These are phyloP conservation scores for Pseudomyrmex gracilis DNA, from an alignment of 1,140 invertebrate genomes.

Conservation along the genomic window DNA sequence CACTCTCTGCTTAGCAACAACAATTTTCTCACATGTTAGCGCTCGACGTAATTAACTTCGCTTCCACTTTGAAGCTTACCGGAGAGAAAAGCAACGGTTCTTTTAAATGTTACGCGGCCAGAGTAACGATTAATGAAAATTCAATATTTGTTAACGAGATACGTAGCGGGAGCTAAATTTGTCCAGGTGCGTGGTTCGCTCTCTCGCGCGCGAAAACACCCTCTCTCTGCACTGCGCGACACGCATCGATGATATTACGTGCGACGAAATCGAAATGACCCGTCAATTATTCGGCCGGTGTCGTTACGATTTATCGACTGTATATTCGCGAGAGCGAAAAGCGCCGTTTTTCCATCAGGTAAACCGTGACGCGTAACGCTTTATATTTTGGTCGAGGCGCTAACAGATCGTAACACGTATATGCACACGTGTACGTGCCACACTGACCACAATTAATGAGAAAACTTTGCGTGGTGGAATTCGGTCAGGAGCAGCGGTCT, in stretches of 20 bases:
- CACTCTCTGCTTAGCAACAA: not conserved
- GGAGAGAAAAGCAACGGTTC: not conserved
- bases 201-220: not conserved
- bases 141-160: slow-evolving; percentile 33
- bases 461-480: slow-evolving; percentile 16
- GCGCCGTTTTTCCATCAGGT: not conserved
- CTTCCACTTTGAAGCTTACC: not conserved
- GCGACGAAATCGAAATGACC: slow-evolving; percentile 27
- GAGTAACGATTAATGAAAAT: slow-evolving; percentile 44
- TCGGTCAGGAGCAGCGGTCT: not conserved
- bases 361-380: not conserved
- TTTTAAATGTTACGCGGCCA: slow-evolving; percentile 14
- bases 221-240: not conserved
- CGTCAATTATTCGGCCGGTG: slow-evolving; percentile 16
- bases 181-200: not conserved
- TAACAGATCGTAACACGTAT: not conserved
- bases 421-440: not conserved
- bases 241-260: not conserved
- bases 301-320: not conserved
- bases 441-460: slow-evolving; percentile 4
- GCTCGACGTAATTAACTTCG: not conserved
- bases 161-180: slow-evolving; percentile 2
- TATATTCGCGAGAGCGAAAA: not conserved
- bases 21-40: not conserved
- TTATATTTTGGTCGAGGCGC: not conserved